Evolutionary conservation across 2,888 invertebrate genomes (phyloP).

Genomic region (Catonia carolina): DNA sequence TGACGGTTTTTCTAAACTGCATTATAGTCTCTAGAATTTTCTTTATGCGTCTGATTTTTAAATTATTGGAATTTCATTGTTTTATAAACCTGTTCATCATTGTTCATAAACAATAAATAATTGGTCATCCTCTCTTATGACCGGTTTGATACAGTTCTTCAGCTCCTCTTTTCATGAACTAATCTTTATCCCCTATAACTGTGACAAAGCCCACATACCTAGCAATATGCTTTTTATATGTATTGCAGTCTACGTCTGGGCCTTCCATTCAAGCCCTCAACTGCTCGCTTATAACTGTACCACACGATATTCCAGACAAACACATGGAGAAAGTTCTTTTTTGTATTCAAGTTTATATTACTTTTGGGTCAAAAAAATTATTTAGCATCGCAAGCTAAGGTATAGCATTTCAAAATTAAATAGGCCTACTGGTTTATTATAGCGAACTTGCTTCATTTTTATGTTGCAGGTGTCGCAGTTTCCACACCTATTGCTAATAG

Average conservation of each 20-base stretch:
- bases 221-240: background rate
- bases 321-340: background rate
- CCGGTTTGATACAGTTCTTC: conserved; percentile 1
- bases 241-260: background rate
- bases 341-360: background rate
- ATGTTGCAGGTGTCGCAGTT: no score
- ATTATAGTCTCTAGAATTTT: background rate
- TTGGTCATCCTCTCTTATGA: background rate
- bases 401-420: no score
- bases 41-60: background rate
- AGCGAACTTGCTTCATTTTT: no score
- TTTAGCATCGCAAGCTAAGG: no score
- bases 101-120: background rate
- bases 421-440: no score
- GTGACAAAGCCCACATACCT: background rate
- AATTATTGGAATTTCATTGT: background rate
- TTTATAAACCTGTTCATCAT: background rate
- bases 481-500: no score
- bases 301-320: background rate
- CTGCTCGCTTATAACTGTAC: background rate
- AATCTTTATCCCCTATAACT: background rate
- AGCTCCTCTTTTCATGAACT: background rate
- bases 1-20: background rate
- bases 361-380: background rate
- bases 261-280: background rate